These are phyloP conservation scores for Gisinianus flammeolus DNA, from an alignment of 2,888 invertebrate genomes.

Conservation along the genomic window DNA sequence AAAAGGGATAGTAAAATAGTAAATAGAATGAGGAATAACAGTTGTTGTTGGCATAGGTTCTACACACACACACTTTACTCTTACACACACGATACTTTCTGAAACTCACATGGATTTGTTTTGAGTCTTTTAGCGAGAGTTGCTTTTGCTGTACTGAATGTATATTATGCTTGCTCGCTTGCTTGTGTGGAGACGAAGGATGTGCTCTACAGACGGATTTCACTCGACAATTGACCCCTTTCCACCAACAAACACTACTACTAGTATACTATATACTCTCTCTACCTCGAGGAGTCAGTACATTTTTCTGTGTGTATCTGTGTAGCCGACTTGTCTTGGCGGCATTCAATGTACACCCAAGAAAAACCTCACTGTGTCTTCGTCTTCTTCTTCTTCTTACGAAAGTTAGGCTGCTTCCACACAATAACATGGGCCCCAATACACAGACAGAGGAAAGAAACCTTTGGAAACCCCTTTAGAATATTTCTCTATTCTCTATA, in stretches of 20 bases:
- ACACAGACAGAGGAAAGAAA: slow-evolving; percentile 16
- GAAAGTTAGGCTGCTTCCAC: not conserved
- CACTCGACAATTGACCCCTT: slow-evolving; percentile 43
- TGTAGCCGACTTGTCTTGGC: slow-evolving; percentile 15
- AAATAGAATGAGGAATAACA: too few relatives aligned
- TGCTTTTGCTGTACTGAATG: too few relatives aligned
- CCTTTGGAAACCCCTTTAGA: slow-evolving; percentile 31
- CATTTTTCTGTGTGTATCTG: too few relatives aligned
- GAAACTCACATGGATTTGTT: too few relatives aligned
- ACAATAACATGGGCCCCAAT: not conserved
- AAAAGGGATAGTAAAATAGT: too few relatives aligned
- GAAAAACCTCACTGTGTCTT: slow-evolving; percentile 17
- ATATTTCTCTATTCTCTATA: too few relatives aligned
- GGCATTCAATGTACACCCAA: not conserved
- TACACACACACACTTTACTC: too few relatives aligned
- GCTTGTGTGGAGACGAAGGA: not conserved
- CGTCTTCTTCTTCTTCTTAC: slow-evolving; percentile 6
- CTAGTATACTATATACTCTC: not conserved
- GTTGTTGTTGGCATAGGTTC: too few relatives aligned
- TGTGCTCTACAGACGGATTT: slow-evolving; percentile 38
- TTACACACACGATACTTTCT: too few relatives aligned
- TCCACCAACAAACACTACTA: slow-evolving; percentile 28
- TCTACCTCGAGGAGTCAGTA: slow-evolving; percentile 11
- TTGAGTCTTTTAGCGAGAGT: too few relatives aligned
- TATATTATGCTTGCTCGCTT: not conserved